Percentiles rank a stretch among this genome's conserved stretches.
These are phyloP conservation scores for Cottus gobio DNA, from an alignment of 2,113 vertebrate species.

Conservation along the genomic window DNA sequence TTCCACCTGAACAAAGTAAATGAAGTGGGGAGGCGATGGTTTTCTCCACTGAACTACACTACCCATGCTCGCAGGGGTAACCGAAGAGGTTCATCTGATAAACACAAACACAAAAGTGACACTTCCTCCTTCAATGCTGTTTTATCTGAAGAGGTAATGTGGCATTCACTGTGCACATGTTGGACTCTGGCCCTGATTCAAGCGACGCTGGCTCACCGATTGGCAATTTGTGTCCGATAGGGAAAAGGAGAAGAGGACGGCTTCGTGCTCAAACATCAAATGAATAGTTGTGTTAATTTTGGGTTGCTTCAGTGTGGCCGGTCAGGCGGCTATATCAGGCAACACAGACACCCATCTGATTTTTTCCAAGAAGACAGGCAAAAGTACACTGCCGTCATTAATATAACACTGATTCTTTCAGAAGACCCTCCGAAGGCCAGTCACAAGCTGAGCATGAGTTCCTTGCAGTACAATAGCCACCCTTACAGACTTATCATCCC, in stretches of 20 bases:
- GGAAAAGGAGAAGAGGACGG: not conserved
- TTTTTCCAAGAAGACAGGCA: constrained; percentile 70
- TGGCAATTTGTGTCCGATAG: not conserved
- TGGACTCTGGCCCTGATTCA: not conserved
- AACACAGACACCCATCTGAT: constrained; percentile 77
- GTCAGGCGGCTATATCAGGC: constrained; percentile 66
- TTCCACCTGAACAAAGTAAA: constrained; percentile 10
- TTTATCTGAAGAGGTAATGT: not conserved
- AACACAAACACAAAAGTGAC: not conserved
- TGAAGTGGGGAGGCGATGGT: not conserved
- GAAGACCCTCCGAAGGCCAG: constrained; percentile 75
- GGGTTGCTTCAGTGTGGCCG: constrained; percentile 36
- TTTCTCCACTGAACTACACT: constrained; percentile 16
- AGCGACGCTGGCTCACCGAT: not conserved
- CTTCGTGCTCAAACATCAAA: constrained; percentile 21
- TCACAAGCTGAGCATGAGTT: constrained; percentile 83
- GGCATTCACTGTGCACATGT: not conserved
- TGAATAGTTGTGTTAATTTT: constrained; percentile 31
- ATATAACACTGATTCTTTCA: constrained; percentile 79
- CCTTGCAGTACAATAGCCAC: constrained; percentile 74
- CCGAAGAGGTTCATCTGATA: constrained; percentile 2
- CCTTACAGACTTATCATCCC: constrained; percentile 74
- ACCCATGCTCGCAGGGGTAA: not conserved
- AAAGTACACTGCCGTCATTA: constrained; percentile 68
- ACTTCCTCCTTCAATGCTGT: not conserved